These are phyloP conservation scores for Oreocharis arfaki DNA, from an alignment of 2,113 vertebrate species.

Conservation along the genomic window DNA sequence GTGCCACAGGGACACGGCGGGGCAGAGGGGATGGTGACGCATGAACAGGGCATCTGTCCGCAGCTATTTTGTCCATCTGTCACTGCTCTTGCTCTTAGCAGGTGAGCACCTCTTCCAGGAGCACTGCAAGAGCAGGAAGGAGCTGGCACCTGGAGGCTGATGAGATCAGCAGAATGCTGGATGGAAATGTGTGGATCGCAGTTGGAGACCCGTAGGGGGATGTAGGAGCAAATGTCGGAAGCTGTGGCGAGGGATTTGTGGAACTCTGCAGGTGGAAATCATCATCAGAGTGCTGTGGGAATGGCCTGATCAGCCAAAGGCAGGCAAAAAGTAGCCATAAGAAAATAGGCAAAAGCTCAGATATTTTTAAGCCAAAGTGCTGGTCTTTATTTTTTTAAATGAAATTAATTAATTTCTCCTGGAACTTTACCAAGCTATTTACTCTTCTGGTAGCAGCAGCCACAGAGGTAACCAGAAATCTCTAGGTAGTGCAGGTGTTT, in stretches of 20 bases:
- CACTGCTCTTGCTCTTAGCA: neutral
- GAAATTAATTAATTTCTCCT: conserved; percentile 12
- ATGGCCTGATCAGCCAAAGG: neutral
- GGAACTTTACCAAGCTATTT: conserved; percentile 7
- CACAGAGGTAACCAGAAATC: neutral
- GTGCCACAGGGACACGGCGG: neutral
- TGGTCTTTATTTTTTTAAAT: neutral
- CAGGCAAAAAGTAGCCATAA: neutral
- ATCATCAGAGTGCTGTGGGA: neutral
- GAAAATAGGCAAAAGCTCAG: neutral
- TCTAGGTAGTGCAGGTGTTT: conserved; percentile 42
- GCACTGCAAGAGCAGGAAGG: neutral
- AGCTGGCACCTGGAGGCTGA: neutral
- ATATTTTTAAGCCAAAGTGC: neutral
- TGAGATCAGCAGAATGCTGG: neutral
- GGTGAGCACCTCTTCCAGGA: neutral
- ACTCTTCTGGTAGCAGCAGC: neutral
- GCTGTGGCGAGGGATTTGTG: rapidly evolving
- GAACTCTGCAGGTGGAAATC: neutral
- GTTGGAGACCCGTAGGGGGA: neutral
- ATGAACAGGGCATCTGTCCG: neutral
- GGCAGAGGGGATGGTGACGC: neutral
- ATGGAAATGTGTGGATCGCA: neutral
- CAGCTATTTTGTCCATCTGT: conserved; percentile 16
- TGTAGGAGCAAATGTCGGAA: neutral